Evolutionary conservation across 2,888 invertebrate species (phyloP).

Genomic region (Xestoiulus laeticollis): DNA sequence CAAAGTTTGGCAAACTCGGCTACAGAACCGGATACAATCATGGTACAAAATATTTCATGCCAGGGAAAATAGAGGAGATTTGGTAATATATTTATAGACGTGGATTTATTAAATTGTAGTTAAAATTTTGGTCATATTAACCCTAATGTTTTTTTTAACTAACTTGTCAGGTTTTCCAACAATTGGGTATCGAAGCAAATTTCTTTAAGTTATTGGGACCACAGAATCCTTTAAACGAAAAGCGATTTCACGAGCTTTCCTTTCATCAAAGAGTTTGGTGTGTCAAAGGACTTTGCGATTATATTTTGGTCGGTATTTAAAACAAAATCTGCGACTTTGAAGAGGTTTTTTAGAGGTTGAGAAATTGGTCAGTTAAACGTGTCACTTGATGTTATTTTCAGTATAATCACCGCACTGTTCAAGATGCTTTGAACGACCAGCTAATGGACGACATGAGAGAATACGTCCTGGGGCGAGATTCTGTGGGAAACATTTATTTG

Average conservation of each 20-base stretch:
- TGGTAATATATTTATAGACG: conserved; percentile 58
- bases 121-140: background rate
- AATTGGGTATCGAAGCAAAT: conserved; percentile 68
- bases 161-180: conserved; percentile 54
- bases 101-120: background rate
- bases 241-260: conserved; percentile 68
- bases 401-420: conserved; percentile 68
- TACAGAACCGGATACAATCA: conserved; percentile 65
- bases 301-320: conserved; percentile 62
- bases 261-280: conserved; percentile 69
- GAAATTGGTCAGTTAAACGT: background rate
- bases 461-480: conserved; percentile 67
- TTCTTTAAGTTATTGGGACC: conserved; percentile 68
- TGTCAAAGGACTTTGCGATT: conserved; percentile 70
- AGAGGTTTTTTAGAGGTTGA: no score
- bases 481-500: conserved; percentile 67
- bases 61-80: conserved; percentile 62
- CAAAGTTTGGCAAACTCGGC: conserved; percentile 69
- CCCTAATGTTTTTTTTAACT: background rate
- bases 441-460: conserved; percentile 66
- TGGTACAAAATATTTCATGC: conserved; percentile 69
- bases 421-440: conserved; percentile 67
- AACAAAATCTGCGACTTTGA: no score
- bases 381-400: conserved; percentile 59
- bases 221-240: conserved; percentile 66